These are phyloP conservation scores for Phaonia tiefii DNA, from an alignment of 2,888 invertebrate genomes.

Conservation along the genomic window DNA sequence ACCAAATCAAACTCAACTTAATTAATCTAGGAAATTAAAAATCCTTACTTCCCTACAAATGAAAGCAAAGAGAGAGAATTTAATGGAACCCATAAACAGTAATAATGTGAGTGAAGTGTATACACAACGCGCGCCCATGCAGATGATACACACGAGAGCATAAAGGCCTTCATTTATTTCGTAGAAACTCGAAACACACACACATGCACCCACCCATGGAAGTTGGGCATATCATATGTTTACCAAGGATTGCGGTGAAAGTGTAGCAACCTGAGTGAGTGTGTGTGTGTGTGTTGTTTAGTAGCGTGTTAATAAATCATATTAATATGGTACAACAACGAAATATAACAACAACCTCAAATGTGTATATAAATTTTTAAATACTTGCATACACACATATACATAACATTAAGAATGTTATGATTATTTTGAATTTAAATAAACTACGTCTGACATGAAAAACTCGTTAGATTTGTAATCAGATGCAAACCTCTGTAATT, in stretches of 20 bases:
- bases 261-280: background rate
- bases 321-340: constrained; percentile 4
- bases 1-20: too few relatives aligned
- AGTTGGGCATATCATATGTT: too few relatives aligned
- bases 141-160: too few relatives aligned
- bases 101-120: too few relatives aligned
- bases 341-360: background rate
- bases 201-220: too few relatives aligned
- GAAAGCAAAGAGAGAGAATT: too few relatives aligned
- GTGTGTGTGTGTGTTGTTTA: background rate
- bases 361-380: background rate
- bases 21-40: background rate
- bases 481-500: constrained; percentile 16
- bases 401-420: constrained; percentile 9
- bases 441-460: constrained; percentile 28
- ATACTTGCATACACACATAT: too few relatives aligned
- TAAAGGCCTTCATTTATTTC: too few relatives aligned
- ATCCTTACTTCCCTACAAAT: background rate
- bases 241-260: too few relatives aligned
- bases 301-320: constrained; percentile 45
- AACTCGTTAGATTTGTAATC: constrained; percentile 36
- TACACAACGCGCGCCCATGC: too few relatives aligned
- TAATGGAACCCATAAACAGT: too few relatives aligned
- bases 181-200: too few relatives aligned
- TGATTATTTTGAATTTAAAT: constrained; percentile 40